Conservation (phyloP, 2,113 vertebrate species). For the Psephotus haematonotus region DNA sequence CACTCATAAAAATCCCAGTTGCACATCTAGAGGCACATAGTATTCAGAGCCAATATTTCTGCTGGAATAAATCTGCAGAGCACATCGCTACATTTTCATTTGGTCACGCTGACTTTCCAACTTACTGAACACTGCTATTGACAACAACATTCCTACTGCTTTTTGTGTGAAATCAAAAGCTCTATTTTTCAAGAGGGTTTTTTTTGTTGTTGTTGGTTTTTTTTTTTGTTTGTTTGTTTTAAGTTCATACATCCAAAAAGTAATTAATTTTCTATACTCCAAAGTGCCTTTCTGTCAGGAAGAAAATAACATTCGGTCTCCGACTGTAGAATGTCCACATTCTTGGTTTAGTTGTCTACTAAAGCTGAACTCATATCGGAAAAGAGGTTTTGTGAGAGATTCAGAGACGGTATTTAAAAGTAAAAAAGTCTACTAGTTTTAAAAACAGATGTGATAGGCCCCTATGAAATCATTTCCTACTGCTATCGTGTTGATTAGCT, state of each 20-base stretch:
- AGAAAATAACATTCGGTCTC: background rate
- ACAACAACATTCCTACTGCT: background rate
- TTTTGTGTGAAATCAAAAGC: background rate
- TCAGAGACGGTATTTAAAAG: background rate
- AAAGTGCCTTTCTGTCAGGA: background rate
- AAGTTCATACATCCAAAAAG: background rate
- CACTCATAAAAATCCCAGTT: background rate
- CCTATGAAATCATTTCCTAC: slow-evolving; percentile 16
- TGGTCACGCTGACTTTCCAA: background rate
- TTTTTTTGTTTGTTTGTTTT: background rate
- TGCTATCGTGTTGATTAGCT: background rate
- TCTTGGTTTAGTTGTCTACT: background rate
- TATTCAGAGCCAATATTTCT: background rate
- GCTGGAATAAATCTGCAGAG: background rate
- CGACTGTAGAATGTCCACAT: background rate
- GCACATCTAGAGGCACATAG: background rate
- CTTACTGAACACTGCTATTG: background rate
- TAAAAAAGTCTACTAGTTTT: background rate
- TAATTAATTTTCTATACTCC: background rate
- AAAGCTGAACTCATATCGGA: background rate
- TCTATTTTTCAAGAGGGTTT: background rate
- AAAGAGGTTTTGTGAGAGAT: background rate
- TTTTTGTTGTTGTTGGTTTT: background rate
- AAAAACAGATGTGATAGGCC: slow-evolving; percentile 3
- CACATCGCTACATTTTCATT: background rate